Conservation (phyloP, 1,140 invertebrate genomes). For the Drosophila melanogaster region Release_6_plus_ISO1_MT NT_033777.3:19599501-19600000, state of each 20-base stretch:
- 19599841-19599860: neutral
- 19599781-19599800: neutral
- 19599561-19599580: slow-evolving; percentile 76
- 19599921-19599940: too few relatives aligned
- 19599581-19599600: slow-evolving; percentile 19
- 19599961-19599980: too few relatives aligned
- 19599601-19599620: neutral
- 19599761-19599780: slow-evolving; percentile 1
- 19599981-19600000: neutral
- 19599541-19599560: slow-evolving; percentile 73
- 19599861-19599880: too few relatives aligned
- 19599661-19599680: slow-evolving; percentile 69
- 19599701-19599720: slow-evolving; percentile 30
- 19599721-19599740: slow-evolving; percentile 29
- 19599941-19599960: too few relatives aligned
- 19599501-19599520: slow-evolving; percentile 38
- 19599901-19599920: too few relatives aligned
- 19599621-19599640: neutral
- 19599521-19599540: slow-evolving; percentile 53
- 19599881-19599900: too few relatives aligned
- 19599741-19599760: slow-evolving; percentile 70
- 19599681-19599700: slow-evolving; percentile 49
- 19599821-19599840: neutral
- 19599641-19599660: slow-evolving; percentile 53
- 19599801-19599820: neutral